Base-by-base conservation (phyloP, 1,140 invertebrate genomes). In the Acyrthosiphon pisum region DNA sequence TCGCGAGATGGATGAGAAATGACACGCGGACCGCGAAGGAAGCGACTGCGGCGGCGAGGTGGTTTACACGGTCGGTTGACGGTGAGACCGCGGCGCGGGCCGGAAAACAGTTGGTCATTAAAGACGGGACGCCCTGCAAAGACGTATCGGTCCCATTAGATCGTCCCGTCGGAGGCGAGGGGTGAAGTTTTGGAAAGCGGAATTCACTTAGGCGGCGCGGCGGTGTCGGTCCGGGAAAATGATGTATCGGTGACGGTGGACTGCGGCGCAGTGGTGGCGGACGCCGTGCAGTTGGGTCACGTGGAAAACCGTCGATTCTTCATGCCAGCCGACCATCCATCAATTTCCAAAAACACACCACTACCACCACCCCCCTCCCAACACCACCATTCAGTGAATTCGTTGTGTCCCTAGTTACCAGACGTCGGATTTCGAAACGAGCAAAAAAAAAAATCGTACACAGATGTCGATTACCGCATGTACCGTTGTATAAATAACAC, bases 91-190 rank as follows among this genome's bases (percentile, higher is more conserved):
- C 91, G 68, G 41, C n/a, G 35, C 44, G 8, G 26, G 30, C 91
- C 91, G 91, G 91, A 93, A 93, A 93, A 93, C 81, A 93, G 91
- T 93, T 20, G 91, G 91, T 93, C 91, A 93, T 93, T 93, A 93
- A 93, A 93, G 91, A 86, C 68, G 41, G 90, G 44, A 76, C 91
- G 46, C 44, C 87, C 8, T 48, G 53, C 81, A 84, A 93, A 93
- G 91, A 93, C 91, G 91, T 93, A 93, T 93, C 91, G 91, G 91
- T 93, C 91, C 91, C 91, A 93, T 93, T 93, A 93, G 91, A 86
- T 68, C 53, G 50, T 37, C 48, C 44, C 88, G 35, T 35, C 48
- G 87, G 26, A 4, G 90, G 41, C 20, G 68, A 14, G 56, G 91
- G n/a, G n/a, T 41, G 8, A 92, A 50, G 76, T 93, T 93, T 84